Conservation (phyloP, 2,113 vertebrate species). For the Alosa alosa region DNA sequence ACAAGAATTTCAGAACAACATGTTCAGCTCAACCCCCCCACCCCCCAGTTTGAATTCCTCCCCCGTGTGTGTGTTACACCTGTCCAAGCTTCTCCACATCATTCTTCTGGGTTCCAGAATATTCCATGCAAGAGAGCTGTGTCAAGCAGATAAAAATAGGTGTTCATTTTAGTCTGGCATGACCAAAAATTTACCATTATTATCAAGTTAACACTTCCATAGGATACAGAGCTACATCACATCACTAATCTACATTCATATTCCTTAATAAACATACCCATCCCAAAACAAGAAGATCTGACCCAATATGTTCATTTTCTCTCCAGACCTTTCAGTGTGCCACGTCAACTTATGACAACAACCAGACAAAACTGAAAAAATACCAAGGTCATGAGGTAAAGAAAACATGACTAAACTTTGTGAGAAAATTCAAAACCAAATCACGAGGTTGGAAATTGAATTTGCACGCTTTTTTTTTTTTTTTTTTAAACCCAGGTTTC, state of each 20-base stretch:
- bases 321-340: neutral
- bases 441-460: conserved; percentile 57
- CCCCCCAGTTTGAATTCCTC: neutral
- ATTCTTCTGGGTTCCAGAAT: neutral
- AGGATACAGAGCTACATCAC: neutral
- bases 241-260: neutral
- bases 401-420: conserved; percentile 61
- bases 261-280: neutral
- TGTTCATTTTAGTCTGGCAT: neutral
- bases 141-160: neutral
- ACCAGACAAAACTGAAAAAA: conserved; percentile 41
- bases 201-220: neutral
- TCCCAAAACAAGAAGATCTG: neutral
- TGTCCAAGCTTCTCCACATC: neutral
- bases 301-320: neutral
- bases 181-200: neutral
- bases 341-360: conserved; percentile 58
- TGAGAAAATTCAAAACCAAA: conserved; percentile 57
- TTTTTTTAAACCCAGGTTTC: conserved; percentile 57
- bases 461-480: neutral
- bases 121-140: neutral
- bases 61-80: neutral
- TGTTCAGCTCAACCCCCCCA: conserved; percentile 54
- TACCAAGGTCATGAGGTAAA: conserved; percentile 54
- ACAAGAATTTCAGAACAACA: conserved; percentile 65